Conservation (phyloP, 2,113 vertebrate species). For the Polypterus senegalus region DNA sequence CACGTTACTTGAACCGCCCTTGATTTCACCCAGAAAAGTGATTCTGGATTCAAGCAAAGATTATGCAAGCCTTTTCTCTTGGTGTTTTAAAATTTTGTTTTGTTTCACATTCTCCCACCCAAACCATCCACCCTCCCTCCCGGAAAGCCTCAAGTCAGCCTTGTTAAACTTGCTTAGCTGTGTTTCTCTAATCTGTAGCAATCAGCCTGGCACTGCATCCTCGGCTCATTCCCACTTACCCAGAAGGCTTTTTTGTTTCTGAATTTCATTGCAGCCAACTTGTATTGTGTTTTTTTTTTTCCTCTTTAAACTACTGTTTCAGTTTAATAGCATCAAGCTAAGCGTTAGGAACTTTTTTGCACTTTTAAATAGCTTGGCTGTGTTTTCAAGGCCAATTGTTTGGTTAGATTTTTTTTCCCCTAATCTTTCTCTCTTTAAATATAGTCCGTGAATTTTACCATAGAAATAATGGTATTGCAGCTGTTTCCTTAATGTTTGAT, state of each 20-base stretch:
- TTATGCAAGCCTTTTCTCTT: conserved; percentile 26
- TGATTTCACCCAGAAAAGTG: conserved; percentile 65
- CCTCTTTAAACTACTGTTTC: too few relatives aligned
- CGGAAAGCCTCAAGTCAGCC: conserved; percentile 41
- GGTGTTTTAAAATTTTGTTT: conserved; percentile 25
- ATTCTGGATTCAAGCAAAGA: conserved; percentile 40
- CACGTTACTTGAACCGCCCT: conserved; percentile 61
- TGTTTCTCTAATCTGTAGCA: conserved; percentile 44
- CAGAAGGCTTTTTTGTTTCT: conserved; percentile 28
- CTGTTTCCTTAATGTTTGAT: too few relatives aligned
- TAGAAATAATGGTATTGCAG: too few relatives aligned
- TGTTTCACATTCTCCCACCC: not conserved
- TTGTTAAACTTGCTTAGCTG: conserved; percentile 48
- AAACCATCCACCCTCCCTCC: conserved; percentile 19
- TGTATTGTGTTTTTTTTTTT: too few relatives aligned
- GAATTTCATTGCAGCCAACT: too few relatives aligned
- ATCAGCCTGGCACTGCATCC: conserved; percentile 23
- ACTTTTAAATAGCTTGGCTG: too few relatives aligned
- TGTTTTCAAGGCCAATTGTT: too few relatives aligned
- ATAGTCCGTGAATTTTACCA: too few relatives aligned
- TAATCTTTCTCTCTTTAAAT: too few relatives aligned
- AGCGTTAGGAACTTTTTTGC: too few relatives aligned
- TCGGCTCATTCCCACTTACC: conserved; percentile 37
- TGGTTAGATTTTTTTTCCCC: too few relatives aligned
- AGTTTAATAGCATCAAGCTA: too few relatives aligned